A percentile compares a stretch with the other conserved stretches of the same genome.
These are phyloP conservation scores for Aphrophora alni DNA, from an alignment of 2,888 invertebrate species.

Conservation along the genomic window DNA sequence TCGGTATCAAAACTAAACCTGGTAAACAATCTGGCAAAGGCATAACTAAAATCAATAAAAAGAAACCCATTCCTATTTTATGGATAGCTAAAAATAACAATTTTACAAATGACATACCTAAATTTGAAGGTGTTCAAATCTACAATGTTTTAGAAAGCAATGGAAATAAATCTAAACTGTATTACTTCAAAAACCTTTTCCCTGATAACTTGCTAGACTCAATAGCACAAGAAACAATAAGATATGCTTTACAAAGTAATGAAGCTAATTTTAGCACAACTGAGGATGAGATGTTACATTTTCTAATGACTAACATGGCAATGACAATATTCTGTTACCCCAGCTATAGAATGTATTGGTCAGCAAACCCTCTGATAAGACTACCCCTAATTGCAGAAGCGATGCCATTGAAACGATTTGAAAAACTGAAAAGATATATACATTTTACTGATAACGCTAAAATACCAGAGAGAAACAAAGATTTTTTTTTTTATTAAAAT, in stretches of 20 bases:
- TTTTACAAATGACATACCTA: background rate
- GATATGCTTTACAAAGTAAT: slow-evolving; percentile 35
- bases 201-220: slow-evolving; percentile 31
- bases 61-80: background rate
- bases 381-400: slow-evolving; percentile 37
- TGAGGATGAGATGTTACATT: slow-evolving; percentile 36
- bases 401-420: slow-evolving; percentile 41
- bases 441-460: slow-evolving; percentile 40
- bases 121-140: background rate
- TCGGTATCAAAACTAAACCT: no score
- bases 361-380: slow-evolving; percentile 32
- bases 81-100: background rate
- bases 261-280: slow-evolving; percentile 15
- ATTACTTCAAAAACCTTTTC: slow-evolving; percentile 33
- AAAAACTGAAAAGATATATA: slow-evolving; percentile 41
- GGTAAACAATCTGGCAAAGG: no score
- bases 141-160: background rate
- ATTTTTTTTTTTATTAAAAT: slow-evolving; percentile 41
- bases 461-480: slow-evolving; percentile 37
- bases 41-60: no score
- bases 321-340: slow-evolving; percentile 40
- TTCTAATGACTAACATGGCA: slow-evolving; percentile 37
- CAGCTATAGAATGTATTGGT: slow-evolving; percentile 39
- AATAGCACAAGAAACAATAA: slow-evolving; percentile 32
- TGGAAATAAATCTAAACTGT: background rate